phyloP scores from a whole-genome alignment of 2,113 vertebrate species.

The Ranitomeya imitator region DNA sequence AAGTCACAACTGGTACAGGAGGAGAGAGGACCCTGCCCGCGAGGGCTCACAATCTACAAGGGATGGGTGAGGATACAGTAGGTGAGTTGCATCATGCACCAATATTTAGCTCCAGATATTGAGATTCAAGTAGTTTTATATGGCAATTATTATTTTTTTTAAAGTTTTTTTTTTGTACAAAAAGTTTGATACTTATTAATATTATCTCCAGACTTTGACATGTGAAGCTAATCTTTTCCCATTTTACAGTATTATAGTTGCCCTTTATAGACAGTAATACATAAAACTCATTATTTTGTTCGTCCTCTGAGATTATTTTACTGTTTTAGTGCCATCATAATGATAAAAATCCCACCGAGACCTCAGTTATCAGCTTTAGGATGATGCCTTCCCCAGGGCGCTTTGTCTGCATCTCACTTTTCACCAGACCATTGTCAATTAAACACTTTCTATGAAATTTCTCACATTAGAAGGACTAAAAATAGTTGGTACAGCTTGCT shows the following conservation, averaged over 20 bases:
- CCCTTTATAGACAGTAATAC: background rate
- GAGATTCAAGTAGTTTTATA: background rate
- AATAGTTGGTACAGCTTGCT: background rate
- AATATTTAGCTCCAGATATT: background rate
- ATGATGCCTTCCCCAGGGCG: background rate
- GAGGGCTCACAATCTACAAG: too few relatives aligned
- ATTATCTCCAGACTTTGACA: background rate
- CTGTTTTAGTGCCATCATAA: background rate
- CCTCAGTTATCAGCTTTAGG: background rate
- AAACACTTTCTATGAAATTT: constrained; percentile 18
- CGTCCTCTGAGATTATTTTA: background rate
- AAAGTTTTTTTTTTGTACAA: background rate
- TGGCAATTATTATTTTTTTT: background rate
- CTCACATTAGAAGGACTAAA: constrained; percentile 9
- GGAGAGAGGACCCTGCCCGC: too few relatives aligned
- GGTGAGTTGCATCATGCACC: too few relatives aligned
- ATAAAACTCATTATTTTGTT: constrained; percentile 1
- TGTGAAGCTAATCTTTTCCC: background rate
- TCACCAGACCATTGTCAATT: background rate
- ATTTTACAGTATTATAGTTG: background rate
- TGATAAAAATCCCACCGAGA: background rate
- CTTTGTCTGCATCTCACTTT: background rate
- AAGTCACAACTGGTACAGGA: too few relatives aligned
- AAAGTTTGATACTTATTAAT: background rate
- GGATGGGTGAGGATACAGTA: too few relatives aligned